Evolutionary conservation across 2,797 vertebrate genomes (phyloP), one percentile per base, ranked within the genome.

Genomic region (Philypnodon macrostomus): DNA sequence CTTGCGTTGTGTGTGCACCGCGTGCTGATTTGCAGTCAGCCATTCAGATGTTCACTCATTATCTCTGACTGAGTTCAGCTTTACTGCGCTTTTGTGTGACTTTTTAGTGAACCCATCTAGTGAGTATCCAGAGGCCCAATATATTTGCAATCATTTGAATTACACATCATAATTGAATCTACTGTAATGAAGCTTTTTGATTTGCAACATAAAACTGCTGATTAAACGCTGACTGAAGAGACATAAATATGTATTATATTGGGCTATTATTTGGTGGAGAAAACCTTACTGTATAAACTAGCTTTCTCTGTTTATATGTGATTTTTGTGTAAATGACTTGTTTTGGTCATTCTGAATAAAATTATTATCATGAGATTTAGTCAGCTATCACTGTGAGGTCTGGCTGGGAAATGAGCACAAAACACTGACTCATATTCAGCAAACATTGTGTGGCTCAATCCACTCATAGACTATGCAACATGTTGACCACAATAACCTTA

Each of bases 31-130:
- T 59, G 68, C 58, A 63, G 63, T 61, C 67, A 71, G 32, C 40
- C 57, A 51, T 53, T 73, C 56, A 62, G 63, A 63, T 55, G 42
- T 51, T 47, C 41, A 36, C 47, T 65, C 71, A 72, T 80, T 73
- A 75, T 69, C 72, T 59, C 67, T 61, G 70, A 73, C 65, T 51
- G 53, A 71, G 53, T 58, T 73, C 33, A 44, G 64, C 54, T 58
- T 34, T 2, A n/a, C 36, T 48, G 58, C 2, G 21, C 53, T 61
- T 47, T 23, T 45, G 34, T 59, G 51, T 38, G 54, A 64, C 49
- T 49, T 47, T 33, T 40, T 17, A 30, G 8, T 33, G 65, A 75
- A 73, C 47, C 58, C 35, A 29, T 42, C 44, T 39, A 46, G 10
- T 23, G 37, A 11, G 57, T 11, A 19, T 42, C 31, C 12, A 17